These are phyloP conservation scores for Leucophenga maculata DNA, from an alignment of 2,888 invertebrate genomes.

Conservation along the genomic window DNA sequence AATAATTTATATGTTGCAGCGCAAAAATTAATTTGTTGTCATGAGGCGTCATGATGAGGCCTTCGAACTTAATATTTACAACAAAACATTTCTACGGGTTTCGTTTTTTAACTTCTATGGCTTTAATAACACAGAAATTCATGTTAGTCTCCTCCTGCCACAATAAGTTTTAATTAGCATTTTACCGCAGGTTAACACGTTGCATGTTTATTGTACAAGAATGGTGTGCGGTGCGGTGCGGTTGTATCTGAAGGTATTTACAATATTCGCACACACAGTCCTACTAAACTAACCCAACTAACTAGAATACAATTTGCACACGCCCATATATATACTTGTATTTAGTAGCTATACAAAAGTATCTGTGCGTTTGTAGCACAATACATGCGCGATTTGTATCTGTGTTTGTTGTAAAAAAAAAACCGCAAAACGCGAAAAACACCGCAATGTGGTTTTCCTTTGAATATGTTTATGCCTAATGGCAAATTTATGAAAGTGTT, in stretches of 20 bases:
- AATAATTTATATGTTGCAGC: too few species aligned
- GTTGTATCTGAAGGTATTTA: conserved; percentile 8
- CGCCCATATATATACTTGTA: too few species aligned
- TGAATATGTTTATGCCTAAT: conserved; percentile 24
- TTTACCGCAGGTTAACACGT: conserved; percentile 26
- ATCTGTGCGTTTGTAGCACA: too few species aligned
- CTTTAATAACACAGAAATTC: conserved; percentile 14
- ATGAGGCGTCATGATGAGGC: too few species aligned
- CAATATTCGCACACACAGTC: not conserved
- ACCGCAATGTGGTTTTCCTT: conserved; percentile 21
- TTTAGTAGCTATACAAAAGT: too few species aligned
- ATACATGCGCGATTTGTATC: too few species aligned
- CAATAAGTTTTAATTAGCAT: conserved; percentile 24
- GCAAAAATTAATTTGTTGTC: too few species aligned
- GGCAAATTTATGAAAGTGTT: conserved; percentile 24
- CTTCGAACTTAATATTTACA: too few species aligned
- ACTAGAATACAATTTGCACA: too few species aligned
- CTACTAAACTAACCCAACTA: too few species aligned
- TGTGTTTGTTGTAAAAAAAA: not conserved
- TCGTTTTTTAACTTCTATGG: not conserved
- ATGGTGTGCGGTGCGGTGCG: not conserved
- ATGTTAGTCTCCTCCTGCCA: conserved; percentile 8
- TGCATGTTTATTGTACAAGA: not conserved
- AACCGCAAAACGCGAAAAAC: conserved; percentile 16
- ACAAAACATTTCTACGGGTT: not conserved